Percentiles rank a stretch among this genome's conserved stretches.
phyloP scores from a whole-genome alignment of 2,797 vertebrate species.

The Erpetoichthys calabaricus region DNA sequence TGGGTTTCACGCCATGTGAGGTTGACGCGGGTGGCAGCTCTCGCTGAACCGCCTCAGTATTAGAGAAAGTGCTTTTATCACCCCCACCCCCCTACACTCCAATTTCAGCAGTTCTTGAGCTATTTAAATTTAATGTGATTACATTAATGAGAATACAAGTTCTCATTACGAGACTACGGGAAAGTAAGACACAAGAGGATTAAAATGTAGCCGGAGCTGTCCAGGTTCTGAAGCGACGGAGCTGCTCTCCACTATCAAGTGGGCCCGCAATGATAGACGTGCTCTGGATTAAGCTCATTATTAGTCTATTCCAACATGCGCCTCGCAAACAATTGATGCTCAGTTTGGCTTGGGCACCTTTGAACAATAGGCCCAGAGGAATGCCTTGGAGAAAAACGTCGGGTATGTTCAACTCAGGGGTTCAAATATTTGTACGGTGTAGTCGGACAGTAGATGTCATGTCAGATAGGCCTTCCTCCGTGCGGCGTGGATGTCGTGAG shows the following conservation, averaged over 20 bases:
- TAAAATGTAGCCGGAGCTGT: constrained; percentile 22
- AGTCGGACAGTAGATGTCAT: background rate
- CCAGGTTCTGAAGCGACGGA: constrained; percentile 28
- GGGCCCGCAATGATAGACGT: background rate
- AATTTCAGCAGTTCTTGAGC: no score
- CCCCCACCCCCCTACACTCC: no score
- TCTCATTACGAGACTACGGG: no score
- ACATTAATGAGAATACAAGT: no score
- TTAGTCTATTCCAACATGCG: background rate
- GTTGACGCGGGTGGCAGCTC: no score
- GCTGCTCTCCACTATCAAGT: background rate
- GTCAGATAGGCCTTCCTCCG: no score
- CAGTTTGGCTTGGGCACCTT: background rate
- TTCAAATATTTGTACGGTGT: background rate
- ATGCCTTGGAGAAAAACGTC: background rate
- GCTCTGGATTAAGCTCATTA: background rate
- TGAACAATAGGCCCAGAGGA: background rate
- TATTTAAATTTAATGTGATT: no score
- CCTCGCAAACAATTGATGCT: background rate
- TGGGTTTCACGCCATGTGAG: no score
- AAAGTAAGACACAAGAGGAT: no score
- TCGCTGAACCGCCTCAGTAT: no score
- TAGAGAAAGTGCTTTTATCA: no score
- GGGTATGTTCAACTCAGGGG: background rate
- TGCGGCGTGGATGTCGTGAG: no score